Evolutionary conservation across 2,797 vertebrate genomes (phyloP).

Genomic region (Mionectes olivaceus): DNA sequence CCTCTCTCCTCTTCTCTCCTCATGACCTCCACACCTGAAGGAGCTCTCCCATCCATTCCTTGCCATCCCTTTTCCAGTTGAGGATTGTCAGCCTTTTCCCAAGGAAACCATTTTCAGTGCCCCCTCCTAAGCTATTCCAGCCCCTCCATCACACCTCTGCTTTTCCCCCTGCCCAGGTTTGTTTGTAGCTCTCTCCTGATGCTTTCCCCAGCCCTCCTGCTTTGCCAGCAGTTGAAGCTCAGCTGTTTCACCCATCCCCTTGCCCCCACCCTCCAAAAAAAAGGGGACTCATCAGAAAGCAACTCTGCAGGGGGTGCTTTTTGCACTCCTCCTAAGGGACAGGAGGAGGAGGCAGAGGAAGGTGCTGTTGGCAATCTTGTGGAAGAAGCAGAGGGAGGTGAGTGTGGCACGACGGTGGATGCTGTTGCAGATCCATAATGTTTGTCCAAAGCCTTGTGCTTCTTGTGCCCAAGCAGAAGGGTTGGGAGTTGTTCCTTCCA

Average conservation of each 20-base stretch:
- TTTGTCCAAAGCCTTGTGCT: background rate
- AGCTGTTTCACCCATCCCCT: background rate
- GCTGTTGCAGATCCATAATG: background rate
- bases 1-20: background rate
- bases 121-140: background rate
- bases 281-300: background rate
- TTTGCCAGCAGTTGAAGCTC: background rate
- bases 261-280: background rate
- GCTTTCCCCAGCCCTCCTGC: background rate
- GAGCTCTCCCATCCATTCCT: background rate
- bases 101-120: background rate
- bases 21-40: accelerated
- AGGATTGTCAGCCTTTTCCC: background rate
- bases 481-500: background rate
- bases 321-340: background rate
- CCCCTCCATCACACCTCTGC: background rate
- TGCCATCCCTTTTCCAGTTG: background rate
- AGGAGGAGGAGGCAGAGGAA: background rate
- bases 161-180: background rate
- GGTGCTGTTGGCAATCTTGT: background rate
- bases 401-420: background rate
- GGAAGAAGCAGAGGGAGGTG: background rate
- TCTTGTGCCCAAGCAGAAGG: background rate
- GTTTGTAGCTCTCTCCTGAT: background rate
- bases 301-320: background rate